Base-by-base conservation (phyloP, 2,888 invertebrate species). In the Hylaea fasciaria region DNA sequence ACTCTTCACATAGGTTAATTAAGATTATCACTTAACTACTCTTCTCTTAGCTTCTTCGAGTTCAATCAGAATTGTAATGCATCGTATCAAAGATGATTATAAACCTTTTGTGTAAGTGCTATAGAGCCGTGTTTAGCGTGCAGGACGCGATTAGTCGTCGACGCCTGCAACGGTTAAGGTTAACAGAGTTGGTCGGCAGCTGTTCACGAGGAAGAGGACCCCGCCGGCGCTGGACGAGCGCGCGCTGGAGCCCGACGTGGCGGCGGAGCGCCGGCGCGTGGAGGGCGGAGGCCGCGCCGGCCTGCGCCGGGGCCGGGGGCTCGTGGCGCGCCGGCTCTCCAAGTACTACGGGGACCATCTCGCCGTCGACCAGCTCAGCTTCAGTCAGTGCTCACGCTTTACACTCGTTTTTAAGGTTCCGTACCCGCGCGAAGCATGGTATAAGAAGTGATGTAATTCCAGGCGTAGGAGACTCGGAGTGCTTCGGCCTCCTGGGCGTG, bases 401-500 rank as follows among this genome's bases (percentile, higher is more conserved):
- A n/a, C n/a, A n/a, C n/a, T n/a, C n/a, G n/a, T n/a, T n/a, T n/a
- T n/a, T n/a, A n/a, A n/a, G n/a, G n/a, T n/a, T n/a, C n/a, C n/a
- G n/a, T n/a, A n/a, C n/a, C n/a, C n/a, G n/a, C n/a, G n/a, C n/a
- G n/a, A n/a, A n/a, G n/a, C n/a, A n/a, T n/a, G n/a, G n/a, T n/a
- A n/a, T n/a, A n/a, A n/a, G n/a, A n/a, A n/a, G 32, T 32, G 9
- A 32, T n/a, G 9, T 32, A 10, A 32, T 32, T 32, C 73, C 94
- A 77, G 96, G 94, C 47, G 94, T 96, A 0, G 94, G 94, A 53
- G 92, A 94, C 61, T 94, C 94, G 10, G 97, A 97, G 85, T 96
- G 96, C 76, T 97, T 97, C 75, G 97, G 97, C 0, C 84, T 97
- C 41, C 87, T 97, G 49, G 97, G 97, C 0, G 95, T 97, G 0